Evolutionary conservation across 2,888 invertebrate species (phyloP), one percentile per base, ranked within the genome.

Genomic region (Sinopyrophorus schimmeli): DNA sequence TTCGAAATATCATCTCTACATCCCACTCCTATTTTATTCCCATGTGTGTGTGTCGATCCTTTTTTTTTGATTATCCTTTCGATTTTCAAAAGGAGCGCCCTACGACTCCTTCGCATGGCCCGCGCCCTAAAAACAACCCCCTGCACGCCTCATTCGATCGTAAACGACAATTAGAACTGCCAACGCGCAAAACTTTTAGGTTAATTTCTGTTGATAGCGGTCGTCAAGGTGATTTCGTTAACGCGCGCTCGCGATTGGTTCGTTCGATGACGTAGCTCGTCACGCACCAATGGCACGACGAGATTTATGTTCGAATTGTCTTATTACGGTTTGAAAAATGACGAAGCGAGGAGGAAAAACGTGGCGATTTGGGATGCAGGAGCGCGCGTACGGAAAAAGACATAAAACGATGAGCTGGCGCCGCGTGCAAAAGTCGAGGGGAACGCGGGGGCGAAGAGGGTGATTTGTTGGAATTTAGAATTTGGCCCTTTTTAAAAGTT

Each of bases 1-100:
- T 49, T 54, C 38, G 52, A 41, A 51, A 50, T 56, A 46, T 49
- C 57, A 55, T 55, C 47, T 40, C 55, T 50, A 55, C 53, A 57
- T 54, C 26, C 50, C 54, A 54, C 39, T n/a, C n/a, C n/a, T n/a
- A n/a, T n/a, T n/a, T n/a, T n/a, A n/a, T n/a, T n/a, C 15, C 37
- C 28, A 24, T 20, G 23, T 18, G 28, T 38, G 15, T 23, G n/a
- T 7, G 37, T 15, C 16, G 30, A 35, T 15, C 10, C 26, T 34
- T 32, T 32, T 16, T 16, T 16, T 6, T n/a, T 32, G 14, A 12
- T 10, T 12, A 6, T 27, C 27, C 27, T 6, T 27, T 17, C 5
- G 31, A 26, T 15, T n/a, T n/a, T n/a, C n/a, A n/a, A n/a, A n/a
- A n/a, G n/a, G n/a, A n/a, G n/a, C n/a, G n/a, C n/a, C n/a, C n/a